Percentiles rank a stretch among this genome's conserved stretches.
Evolutionary conservation across 2,888 invertebrate genomes (phyloP).

Genomic region (Acanthosepion lycidas): DNA sequence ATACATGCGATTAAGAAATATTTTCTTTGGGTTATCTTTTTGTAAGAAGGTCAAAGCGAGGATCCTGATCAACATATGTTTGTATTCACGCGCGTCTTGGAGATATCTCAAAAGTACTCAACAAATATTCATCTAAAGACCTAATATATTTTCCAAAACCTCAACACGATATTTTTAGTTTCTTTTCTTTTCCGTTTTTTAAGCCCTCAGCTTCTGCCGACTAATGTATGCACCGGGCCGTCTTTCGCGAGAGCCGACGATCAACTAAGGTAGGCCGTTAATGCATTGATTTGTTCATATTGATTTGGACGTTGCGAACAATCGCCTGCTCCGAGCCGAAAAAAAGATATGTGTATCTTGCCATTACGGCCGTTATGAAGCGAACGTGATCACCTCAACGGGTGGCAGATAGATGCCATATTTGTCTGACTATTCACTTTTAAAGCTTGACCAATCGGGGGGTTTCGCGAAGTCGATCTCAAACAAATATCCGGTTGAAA

Average conservation of each 20-base stretch:
- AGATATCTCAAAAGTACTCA: too few relatives aligned
- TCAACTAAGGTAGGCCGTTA: not conserved
- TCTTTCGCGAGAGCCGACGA: not conserved
- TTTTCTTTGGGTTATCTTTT: too few relatives aligned
- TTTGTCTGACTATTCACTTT: not conserved
- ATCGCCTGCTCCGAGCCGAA: not conserved
- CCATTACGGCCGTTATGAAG: not conserved
- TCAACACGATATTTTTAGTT: too few relatives aligned
- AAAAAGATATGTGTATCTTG: not conserved
- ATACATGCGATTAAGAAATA: too few relatives aligned
- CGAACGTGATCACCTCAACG: slow-evolving; percentile 33
- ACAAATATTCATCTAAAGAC: too few relatives aligned
- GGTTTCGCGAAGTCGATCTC: not conserved
- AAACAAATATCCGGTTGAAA: not conserved
- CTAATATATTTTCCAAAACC: too few relatives aligned
- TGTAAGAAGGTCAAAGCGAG: too few relatives aligned
- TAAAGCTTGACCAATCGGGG: slow-evolving; percentile 23
- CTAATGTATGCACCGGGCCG: not conserved
- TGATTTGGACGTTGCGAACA: not conserved
- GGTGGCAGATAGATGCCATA: slow-evolving; percentile 20
- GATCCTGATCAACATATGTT: too few relatives aligned
- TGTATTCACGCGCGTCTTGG: too few relatives aligned
- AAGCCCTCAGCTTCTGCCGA: too few relatives aligned
- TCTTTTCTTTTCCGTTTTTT: too few relatives aligned
- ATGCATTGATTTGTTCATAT: not conserved